phyloP scores from a whole-genome alignment of 2,797 vertebrate genomes.

The Pipistrellus pipistrellus region DNA sequence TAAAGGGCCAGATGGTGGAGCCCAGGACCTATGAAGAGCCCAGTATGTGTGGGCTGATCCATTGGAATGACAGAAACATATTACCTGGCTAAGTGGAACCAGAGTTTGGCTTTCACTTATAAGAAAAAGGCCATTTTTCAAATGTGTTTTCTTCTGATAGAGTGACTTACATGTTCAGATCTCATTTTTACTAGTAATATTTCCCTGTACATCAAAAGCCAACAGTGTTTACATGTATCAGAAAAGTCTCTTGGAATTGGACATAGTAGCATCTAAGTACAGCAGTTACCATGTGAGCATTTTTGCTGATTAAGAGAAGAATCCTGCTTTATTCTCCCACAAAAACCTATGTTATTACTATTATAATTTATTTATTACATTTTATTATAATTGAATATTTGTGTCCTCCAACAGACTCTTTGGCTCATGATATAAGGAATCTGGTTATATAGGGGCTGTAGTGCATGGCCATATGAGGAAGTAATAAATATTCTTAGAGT shows the following conservation, averaged over 20 bases:
- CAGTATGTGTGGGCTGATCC: constrained; percentile 53
- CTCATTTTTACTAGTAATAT: constrained; percentile 59
- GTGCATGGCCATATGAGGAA: background rate
- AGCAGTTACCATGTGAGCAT: background rate
- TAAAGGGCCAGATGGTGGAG: constrained; percentile 68
- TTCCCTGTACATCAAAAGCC: constrained; percentile 51
- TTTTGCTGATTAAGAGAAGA: constrained; percentile 49
- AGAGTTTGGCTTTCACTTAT: constrained; percentile 44
- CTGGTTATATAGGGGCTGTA: background rate
- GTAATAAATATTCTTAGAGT: constrained; percentile 8
- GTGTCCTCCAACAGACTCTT: constrained; percentile 3
- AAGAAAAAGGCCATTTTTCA: constrained; percentile 47
- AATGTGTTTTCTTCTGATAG: constrained; percentile 52
- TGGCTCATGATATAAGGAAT: background rate
- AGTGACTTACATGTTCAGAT: constrained; percentile 63
- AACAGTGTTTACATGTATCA: constrained; percentile 37
- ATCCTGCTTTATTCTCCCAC: background rate
- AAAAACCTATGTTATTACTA: background rate
- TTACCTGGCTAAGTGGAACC: constrained; percentile 63
- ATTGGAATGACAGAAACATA: constrained; percentile 45
- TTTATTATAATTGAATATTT: constrained; percentile 49
- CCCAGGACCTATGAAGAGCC: constrained; percentile 67
- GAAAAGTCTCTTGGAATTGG: constrained; percentile 31
- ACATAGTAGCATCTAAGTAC: constrained; percentile 5
- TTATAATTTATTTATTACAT: background rate